Evolutionary conservation across 2,797 vertebrate genomes (phyloP).

Genomic region (Allobates femoralis): DNA sequence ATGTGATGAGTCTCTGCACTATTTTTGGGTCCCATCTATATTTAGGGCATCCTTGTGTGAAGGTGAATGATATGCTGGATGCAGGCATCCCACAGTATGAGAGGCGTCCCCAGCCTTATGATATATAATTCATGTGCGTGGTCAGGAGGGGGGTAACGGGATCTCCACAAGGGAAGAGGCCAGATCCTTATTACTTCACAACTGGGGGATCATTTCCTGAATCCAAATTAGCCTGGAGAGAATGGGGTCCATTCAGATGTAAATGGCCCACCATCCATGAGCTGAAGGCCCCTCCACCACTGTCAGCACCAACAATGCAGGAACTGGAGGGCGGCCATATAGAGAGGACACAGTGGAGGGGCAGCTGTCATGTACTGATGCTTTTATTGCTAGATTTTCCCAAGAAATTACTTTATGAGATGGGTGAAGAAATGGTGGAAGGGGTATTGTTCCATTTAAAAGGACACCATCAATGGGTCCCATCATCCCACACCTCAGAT

Average conservation of each 20-base stretch:
- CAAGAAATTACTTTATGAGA: neutral
- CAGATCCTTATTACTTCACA: neutral
- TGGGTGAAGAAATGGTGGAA: neutral
- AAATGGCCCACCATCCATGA: neutral
- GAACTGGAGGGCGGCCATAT: neutral
- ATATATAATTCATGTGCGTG: neutral
- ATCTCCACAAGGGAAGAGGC: neutral
- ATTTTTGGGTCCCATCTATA: conserved; percentile 5
- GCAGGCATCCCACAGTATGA: neutral
- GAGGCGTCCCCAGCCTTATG: neutral
- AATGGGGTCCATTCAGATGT: conserved; percentile 48
- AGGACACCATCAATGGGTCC: no score
- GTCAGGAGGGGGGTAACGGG: neutral
- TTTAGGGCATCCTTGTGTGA: conserved; percentile 49
- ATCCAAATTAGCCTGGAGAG: neutral
- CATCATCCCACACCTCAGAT: no score
- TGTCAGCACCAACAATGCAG: neutral
- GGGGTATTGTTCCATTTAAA: neutral
- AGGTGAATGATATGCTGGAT: neutral
- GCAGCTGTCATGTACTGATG: neutral
- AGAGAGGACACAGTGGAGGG: neutral
- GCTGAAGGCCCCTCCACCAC: neutral
- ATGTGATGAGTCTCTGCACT: neutral
- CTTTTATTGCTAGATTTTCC: neutral
- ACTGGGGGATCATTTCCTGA: neutral